Base-by-base conservation (phyloP, 1,140 invertebrate species). In the Drosophila suzukii region DNA sequence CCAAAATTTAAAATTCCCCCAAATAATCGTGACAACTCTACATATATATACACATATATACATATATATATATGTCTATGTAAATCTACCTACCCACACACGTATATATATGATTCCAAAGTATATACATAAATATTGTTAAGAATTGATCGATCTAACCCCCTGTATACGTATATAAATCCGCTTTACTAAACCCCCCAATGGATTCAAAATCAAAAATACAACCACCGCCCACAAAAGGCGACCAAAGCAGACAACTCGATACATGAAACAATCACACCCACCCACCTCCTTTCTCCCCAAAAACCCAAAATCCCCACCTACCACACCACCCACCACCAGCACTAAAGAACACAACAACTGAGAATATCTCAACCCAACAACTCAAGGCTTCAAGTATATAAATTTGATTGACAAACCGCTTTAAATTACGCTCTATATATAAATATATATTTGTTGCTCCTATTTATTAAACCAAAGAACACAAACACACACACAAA, bases 341-440 rank as follows among this genome's bases (percentile, higher is more conserved):
- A 74, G 41, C 54, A 75, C 61, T 58, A 74, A 61, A 54, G 57
- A 57, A 73, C 68, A 56, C 38, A 78, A 50, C 3, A 51, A 59
- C 54, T 34, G 43, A 70, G 39, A 54, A 13, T 44, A 78, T 13
- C 58, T 60, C 41, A 20, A 44, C 10, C 41, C 38, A 58, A 13
- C 39, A 49, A 66, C 54, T 44, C 44, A 75, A 72, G 74, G 78
- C 79, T 81, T 77, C 62, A 78, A 61, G 74, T 81, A 81, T 76
- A 72, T 81, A 66, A 55, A 54, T 58, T 63, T 75, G 58, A 63
- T 81, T 71, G 51, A 73, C 53, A 76, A 47, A 72, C 54, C 62
- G 81, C 81, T 84, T 83, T 67, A 80, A 84, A 84, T 84, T 80
- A 76, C 59, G 81, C 81, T 80, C 65, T 51, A 30, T 76, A 66